These are phyloP conservation scores for Brenthis hecate DNA, from an alignment of 2,888 invertebrate genomes.

Conservation along the genomic window DNA sequence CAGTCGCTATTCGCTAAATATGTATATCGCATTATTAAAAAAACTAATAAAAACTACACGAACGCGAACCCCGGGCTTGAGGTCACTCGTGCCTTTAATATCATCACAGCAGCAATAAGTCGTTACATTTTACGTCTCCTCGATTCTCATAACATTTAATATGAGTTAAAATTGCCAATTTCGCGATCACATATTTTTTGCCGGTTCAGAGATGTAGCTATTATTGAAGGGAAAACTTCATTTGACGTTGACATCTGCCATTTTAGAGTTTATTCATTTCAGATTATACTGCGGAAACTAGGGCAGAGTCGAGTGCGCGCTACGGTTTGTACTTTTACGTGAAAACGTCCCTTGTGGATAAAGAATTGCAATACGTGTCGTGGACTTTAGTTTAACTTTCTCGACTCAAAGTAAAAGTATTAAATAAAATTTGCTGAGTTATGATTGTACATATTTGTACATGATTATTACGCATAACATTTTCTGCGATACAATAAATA, in stretches of 20 bases:
- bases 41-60: neutral
- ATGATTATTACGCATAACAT: no score
- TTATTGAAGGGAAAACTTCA: slow-evolving; percentile 10
- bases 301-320: slow-evolving; percentile 6
- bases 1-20: neutral
- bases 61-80: neutral
- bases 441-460: no score
- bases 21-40: neutral
- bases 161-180: slow-evolving; percentile 22
- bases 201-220: slow-evolving; percentile 8
- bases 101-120: slow-evolving; percentile 11
- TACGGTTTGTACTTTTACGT: neutral
- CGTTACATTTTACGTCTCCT: slow-evolving; percentile 14
- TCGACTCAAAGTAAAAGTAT: no score
- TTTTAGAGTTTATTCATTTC: slow-evolving; percentile 17
- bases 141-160: slow-evolving; percentile 23
- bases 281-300: slow-evolving; percentile 10
- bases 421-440: no score
- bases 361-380: no score
- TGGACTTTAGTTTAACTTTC: no score
- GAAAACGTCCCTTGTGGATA: neutral
- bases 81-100: slow-evolving; percentile 8
- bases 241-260: slow-evolving; percentile 15
- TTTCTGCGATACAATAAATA: no score
- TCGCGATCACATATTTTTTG: slow-evolving; percentile 18